Evolutionary conservation across 2,888 invertebrate species (phyloP).

Genomic region (Blastobasis adustella): DNA sequence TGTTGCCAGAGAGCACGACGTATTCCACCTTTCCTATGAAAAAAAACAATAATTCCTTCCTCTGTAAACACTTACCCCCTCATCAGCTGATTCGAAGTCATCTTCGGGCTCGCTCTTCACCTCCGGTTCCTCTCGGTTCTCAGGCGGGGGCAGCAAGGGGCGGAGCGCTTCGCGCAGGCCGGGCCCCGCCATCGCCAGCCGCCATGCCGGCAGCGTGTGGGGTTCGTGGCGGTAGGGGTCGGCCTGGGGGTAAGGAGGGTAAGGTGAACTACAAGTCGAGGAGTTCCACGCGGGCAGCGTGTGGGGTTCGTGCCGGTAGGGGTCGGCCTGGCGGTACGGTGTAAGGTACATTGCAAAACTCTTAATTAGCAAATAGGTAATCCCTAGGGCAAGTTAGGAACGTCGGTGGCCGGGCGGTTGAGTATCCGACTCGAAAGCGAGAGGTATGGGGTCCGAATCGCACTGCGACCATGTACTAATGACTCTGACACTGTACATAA

Average conservation of each 20-base stretch:
- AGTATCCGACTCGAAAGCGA: too few species aligned
- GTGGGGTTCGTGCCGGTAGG: background rate
- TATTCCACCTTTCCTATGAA: too few species aligned
- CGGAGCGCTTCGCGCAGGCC: conserved; percentile 26
- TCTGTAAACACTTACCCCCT: conserved; percentile 38
- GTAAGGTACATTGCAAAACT: background rate
- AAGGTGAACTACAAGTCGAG: background rate
- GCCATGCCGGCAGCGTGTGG: conserved; percentile 38
- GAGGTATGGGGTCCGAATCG: too few species aligned
- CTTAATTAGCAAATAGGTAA: background rate
- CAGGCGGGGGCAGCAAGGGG: conserved; percentile 9
- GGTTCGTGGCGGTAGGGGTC: conserved; percentile 37
- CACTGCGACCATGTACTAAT: too few species aligned
- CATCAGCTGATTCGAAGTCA: conserved; percentile 64
- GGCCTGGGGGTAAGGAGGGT: conserved; percentile 29
- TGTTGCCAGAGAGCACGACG: too few species aligned
- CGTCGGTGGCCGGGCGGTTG: too few species aligned
- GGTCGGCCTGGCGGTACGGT: background rate
- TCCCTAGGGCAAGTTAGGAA: background rate
- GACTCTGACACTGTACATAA: too few species aligned
- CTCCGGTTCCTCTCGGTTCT: conserved; percentile 42
- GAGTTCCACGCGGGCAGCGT: background rate
- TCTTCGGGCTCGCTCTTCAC: conserved; percentile 39
- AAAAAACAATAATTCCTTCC: too few species aligned
- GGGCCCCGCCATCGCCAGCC: conserved; percentile 34